Conservation (phyloP, 1,140 invertebrate species). For the Meloidogyne hapla region DNA sequence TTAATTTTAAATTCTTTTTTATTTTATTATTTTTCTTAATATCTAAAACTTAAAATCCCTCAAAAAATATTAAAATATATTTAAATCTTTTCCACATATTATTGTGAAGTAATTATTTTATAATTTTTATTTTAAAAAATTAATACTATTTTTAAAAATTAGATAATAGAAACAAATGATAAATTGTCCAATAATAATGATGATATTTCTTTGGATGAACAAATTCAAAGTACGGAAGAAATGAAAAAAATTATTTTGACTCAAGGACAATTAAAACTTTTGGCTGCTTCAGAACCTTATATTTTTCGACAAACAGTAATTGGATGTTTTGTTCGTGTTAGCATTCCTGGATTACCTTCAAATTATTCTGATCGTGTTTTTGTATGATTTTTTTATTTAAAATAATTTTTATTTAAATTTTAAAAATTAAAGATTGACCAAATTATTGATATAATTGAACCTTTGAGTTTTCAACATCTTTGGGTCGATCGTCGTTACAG, state of each 20-base stretch:
- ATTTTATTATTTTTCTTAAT: too few species aligned
- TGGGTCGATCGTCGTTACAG: slow-evolving; percentile 21
- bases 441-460: slow-evolving; percentile 17
- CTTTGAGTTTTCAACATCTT: slow-evolving; percentile 19
- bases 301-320: not conserved
- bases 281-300: not conserved
- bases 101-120: too few species aligned
- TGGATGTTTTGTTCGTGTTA: slow-evolving; percentile 25
- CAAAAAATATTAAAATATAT: too few species aligned
- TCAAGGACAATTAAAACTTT: slow-evolving; percentile 16
- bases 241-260: slow-evolving; percentile 17
- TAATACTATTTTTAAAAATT: too few species aligned
- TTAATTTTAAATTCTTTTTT: too few species aligned
- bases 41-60: too few species aligned
- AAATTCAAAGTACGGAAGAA: slow-evolving; percentile 15
- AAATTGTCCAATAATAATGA: too few species aligned
- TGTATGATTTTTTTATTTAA: not conserved
- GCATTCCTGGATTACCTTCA: slow-evolving; percentile 13
- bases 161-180: not conserved
- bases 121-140: not conserved
- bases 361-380: slow-evolving; percentile 16
- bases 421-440: slow-evolving; percentile 17
- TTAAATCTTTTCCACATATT: too few species aligned
- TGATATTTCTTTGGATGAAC: not conserved
- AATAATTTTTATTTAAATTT: not conserved